phyloP scores from a whole-genome alignment of 2,888 invertebrate genomes.

The Siphlonurus alternatus region DNA sequence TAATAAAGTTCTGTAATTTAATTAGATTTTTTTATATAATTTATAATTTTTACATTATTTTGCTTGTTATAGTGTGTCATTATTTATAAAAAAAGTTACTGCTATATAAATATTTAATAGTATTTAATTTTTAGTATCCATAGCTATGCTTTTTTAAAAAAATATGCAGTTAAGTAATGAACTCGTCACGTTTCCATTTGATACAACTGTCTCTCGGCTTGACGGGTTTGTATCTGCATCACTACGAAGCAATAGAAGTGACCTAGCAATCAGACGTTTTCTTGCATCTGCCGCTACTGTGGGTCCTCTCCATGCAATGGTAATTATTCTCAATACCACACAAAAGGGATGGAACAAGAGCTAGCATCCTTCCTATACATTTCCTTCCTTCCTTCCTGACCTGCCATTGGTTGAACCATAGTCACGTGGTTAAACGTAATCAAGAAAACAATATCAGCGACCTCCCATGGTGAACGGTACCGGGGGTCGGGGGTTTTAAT shows the following conservation, averaged over 20 bases:
- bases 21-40: too few species aligned
- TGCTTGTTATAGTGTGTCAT: too few species aligned
- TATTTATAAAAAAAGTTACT: too few species aligned
- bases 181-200: too few species aligned
- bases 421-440: not conserved
- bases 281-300: not conserved
- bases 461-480: slow-evolving; percentile 14
- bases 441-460: slow-evolving; percentile 14
- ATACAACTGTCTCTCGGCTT: too few species aligned
- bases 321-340: slow-evolving; percentile 3
- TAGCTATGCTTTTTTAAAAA: too few species aligned
- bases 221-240: too few species aligned
- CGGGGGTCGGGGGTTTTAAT: slow-evolving; percentile 10
- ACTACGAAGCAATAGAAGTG: not conserved
- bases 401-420: not conserved
- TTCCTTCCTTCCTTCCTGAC: slow-evolving; percentile 24
- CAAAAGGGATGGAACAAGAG: not conserved
- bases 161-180: too few species aligned
- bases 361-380: slow-evolving; percentile 17
- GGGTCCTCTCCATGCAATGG: not conserved
- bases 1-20: too few species aligned
- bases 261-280: not conserved
- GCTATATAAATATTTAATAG: too few species aligned
- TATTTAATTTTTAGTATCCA: too few species aligned
- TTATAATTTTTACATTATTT: too few species aligned